Percentiles rank a stretch among this genome's conserved stretches.
phyloP scores from a whole-genome alignment of 1,140 invertebrate species.

The Drosophila equinoxialis region DNA sequence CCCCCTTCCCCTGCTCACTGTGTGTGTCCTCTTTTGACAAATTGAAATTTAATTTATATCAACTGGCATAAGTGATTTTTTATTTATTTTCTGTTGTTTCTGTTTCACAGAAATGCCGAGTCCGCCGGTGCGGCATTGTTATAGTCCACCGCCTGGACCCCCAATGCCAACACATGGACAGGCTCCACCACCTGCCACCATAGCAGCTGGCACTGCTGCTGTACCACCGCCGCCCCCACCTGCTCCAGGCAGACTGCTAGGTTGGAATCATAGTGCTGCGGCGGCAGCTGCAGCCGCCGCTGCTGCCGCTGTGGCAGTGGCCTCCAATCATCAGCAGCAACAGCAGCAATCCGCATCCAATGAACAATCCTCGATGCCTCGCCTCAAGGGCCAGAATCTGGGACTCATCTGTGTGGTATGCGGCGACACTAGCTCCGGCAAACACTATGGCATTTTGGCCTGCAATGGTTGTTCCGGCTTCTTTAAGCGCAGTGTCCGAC shows the following conservation, averaged over 20 bases:
- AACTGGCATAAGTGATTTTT: constrained; percentile 80
- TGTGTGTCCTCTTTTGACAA: constrained; percentile 48
- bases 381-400: constrained; percentile 83
- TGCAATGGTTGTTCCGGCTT: constrained; percentile 99
- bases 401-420: constrained; percentile 96
- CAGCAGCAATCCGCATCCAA: constrained; percentile 7
- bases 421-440: constrained; percentile 97
- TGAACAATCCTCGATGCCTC: constrained; percentile 46
- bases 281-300: constrained; percentile 65
- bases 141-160: constrained; percentile 54
- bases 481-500: constrained; percentile 97
- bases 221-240: constrained; percentile 23
- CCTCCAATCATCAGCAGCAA: constrained; percentile 28
- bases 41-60: constrained; percentile 81
- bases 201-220: not conserved
- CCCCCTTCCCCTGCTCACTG: not conserved
- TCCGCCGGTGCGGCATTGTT: not conserved
- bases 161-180: constrained; percentile 33
- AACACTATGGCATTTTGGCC: constrained; percentile 99
- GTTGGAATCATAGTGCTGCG: constrained; percentile 71
- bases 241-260: constrained; percentile 41
- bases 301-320: constrained; percentile 51
- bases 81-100: constrained; percentile 55
- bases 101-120: constrained; percentile 53
- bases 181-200: constrained; percentile 22